Conservation (phyloP, 2,113 vertebrate species). For the Vulpes lagopus region DNA sequence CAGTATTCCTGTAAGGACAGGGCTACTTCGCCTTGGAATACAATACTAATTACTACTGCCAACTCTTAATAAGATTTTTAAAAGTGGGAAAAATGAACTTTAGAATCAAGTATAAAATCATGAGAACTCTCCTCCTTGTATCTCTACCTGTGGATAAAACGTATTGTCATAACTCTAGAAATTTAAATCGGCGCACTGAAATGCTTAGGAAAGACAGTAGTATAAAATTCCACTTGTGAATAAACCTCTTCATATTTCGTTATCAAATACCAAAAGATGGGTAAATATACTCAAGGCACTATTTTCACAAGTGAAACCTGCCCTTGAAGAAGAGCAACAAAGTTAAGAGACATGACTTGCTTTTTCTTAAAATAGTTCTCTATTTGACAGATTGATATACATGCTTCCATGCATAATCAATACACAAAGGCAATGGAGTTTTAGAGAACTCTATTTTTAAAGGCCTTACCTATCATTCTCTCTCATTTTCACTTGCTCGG, state of each 20-base stretch:
- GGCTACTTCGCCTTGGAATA: not conserved
- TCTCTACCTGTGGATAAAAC: not conserved
- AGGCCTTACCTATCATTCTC: not conserved
- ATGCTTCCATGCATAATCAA: not conserved
- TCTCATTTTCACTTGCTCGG: not conserved
- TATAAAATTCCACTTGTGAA: not conserved
- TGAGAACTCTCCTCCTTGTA: not conserved
- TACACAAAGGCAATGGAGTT: not conserved
- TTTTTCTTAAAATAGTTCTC: slow-evolving; percentile 22
- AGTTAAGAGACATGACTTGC: not conserved
- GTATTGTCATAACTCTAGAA: not conserved
- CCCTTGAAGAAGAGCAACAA: not conserved
- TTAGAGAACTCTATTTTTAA: not conserved
- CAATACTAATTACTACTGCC: not conserved
- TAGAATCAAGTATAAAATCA: not conserved
- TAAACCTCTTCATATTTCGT: not conserved
- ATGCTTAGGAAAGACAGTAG: not conserved
- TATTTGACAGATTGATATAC: not conserved
- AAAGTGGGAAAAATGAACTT: slow-evolving; percentile 22
- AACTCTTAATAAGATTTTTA: not conserved
- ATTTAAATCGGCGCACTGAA: not conserved
- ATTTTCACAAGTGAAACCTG: slow-evolving; percentile 23
- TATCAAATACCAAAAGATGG: not conserved
- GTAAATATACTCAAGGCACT: not conserved
- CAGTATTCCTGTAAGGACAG: not conserved